Base-by-base conservation (phyloP, 2,888 invertebrate species). In the Deilephila porcellus region DNA sequence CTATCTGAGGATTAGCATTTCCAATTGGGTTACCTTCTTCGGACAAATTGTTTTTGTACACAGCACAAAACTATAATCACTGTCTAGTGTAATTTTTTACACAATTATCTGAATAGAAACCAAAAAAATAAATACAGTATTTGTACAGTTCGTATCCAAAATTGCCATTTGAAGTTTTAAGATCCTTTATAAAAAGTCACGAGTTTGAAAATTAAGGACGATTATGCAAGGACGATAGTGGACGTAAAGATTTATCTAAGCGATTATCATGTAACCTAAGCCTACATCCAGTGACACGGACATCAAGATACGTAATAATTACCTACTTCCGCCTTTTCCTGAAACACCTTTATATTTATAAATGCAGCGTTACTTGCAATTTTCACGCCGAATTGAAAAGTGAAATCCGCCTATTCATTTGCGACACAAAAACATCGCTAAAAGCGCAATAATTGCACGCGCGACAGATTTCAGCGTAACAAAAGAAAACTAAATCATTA, bases 401-500 rank as follows among this genome's bases (percentile, higher is more conserved):
- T 82, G 77, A 80, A 82, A 80, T 77, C 76, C 73, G 72, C 62
- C 70, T 73, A 76, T 77, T 75, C 74, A 76, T 76, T 73, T 76
- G 76, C 71, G 53, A 74, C 75, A 74, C 73, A 70, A 73, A 73
- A 70, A 62, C 34, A 73, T 60, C 52, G 32, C 32, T 5, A 67
- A n/a, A 25, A 32, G 59, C 53, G 53, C 63, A 73, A 37, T 52
- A 75, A 77, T 76, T 74, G 74, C 80, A 79, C 79, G 80, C 80
- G 80, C 78, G 75, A 79, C 73, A 72, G 60, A 77, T 73, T 37
- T 63, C 53, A 71, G 56, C 63, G 37, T 19, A 86, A 90, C 88
- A 91, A 90, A 91, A 90, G 88, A 89, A 87, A 85, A 85, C 79
- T 73, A 75, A 72, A 76, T 83, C 79, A 86, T 87, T 85, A 91